Percentiles rank a stretch among this genome's conserved stretches.
These are phyloP conservation scores for Trichoplusia ni DNA, from an alignment of 1,140 invertebrate genomes.

Conservation along the genomic window DNA sequence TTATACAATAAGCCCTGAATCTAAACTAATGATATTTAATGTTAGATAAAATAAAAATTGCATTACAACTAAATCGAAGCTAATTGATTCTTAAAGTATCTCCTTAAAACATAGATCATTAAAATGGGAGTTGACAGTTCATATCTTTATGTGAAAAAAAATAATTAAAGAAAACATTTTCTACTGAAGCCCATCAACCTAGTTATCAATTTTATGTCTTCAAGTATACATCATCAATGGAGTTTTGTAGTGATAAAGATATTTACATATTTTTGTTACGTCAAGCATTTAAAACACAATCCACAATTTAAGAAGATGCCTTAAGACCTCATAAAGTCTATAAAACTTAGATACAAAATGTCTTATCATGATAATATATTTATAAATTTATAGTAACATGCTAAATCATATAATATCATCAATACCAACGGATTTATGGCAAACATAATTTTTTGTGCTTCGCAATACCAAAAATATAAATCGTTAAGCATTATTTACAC, in stretches of 20 bases:
- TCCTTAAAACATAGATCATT: background rate
- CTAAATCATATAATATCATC: constrained; percentile 27
- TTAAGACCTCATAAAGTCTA: constrained; percentile 10
- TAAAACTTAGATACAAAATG: constrained; percentile 24
- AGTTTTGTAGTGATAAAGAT: too few species aligned
- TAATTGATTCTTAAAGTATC: background rate
- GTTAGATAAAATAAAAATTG: constrained; percentile 26
- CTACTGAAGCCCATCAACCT: too few species aligned
- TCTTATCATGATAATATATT: constrained; percentile 23
- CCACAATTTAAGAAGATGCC: too few species aligned
- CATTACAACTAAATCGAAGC: constrained; percentile 13
- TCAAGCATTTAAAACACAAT: too few species aligned
- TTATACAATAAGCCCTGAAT: constrained; percentile 10
- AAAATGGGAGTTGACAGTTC: too few species aligned
- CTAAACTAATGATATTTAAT: constrained; percentile 7
- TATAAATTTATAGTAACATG: constrained; percentile 25
- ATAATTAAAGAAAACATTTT: too few species aligned
- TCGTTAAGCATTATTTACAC: constrained; percentile 57
- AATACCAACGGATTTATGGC: constrained; percentile 31
- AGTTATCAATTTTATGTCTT: too few species aligned
- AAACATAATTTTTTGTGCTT: constrained; percentile 21
- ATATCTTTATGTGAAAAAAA: too few species aligned
- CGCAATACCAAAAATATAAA: constrained; percentile 24
- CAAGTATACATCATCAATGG: too few species aligned
- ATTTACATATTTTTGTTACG: too few species aligned